Conservation (phyloP, 2,113 vertebrate genomes). For the Taxidea taxus region DNA sequence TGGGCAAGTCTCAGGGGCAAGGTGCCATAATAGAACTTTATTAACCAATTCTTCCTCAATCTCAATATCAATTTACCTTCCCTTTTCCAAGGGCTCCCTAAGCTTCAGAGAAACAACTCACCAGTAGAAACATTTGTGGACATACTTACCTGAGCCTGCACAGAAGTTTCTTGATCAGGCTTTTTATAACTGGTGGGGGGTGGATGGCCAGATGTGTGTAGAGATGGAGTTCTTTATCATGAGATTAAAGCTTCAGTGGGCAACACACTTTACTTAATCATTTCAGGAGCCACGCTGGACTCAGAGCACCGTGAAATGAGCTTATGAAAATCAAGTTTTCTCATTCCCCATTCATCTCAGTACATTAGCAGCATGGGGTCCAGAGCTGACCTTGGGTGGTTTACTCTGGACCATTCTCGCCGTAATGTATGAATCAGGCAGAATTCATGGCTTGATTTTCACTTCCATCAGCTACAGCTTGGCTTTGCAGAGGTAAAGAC, state of each 20-base stretch:
- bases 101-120: constrained; percentile 9
- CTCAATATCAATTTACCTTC: not conserved
- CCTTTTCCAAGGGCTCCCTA: not conserved
- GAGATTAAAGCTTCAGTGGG: not conserved
- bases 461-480: constrained; percentile 70
- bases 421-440: constrained; percentile 75
- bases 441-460: constrained; percentile 71
- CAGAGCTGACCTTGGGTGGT: constrained; percentile 43
- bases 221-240: constrained; percentile 23
- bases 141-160: constrained; percentile 66
- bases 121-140: constrained; percentile 5
- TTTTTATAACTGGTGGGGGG: constrained; percentile 44
- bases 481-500: constrained; percentile 61
- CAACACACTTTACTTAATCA: constrained; percentile 68
- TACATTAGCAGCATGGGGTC: constrained; percentile 72
- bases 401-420: constrained; percentile 59
- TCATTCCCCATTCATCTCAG: constrained; percentile 61
- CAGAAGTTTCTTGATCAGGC: constrained; percentile 36
- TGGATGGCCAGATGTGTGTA: constrained; percentile 39
- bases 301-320: constrained; percentile 36
- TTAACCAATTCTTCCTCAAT: constrained; percentile 37
- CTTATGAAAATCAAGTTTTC: constrained; percentile 80
- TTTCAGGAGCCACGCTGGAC: constrained; percentile 58
- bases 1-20: constrained; percentile 27
- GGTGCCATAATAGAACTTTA: constrained; percentile 15